These are phyloP conservation scores for Paraescarpia echinospica DNA, from an alignment of 1,140 invertebrate genomes.

Conservation along the genomic window DNA sequence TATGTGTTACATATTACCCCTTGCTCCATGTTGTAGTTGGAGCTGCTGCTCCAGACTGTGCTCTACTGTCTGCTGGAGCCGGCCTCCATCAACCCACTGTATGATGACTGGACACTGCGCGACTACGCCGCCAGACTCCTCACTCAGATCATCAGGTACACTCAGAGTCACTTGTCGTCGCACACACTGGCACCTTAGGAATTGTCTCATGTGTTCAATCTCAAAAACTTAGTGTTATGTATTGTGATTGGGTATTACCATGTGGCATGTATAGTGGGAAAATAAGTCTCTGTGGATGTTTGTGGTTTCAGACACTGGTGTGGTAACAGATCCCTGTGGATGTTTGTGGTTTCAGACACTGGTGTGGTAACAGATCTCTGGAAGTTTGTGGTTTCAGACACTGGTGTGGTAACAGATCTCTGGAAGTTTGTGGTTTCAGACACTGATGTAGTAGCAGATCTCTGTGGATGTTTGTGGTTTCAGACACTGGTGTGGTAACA, in stretches of 20 bases:
- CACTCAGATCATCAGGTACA: slow-evolving; percentile 32
- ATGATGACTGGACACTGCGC: slow-evolving; percentile 56
- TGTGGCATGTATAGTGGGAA: no score
- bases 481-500: slow-evolving; percentile 43
- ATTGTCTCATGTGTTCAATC: background rate
- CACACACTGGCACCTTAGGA: background rate
- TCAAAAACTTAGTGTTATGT: no score
- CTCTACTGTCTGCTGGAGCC: slow-evolving; percentile 55
- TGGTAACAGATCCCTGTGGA: background rate
- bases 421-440: background rate
- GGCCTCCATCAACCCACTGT: slow-evolving; percentile 47
- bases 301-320: background rate
- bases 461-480: background rate
- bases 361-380: background rate
- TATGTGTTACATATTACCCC: background rate
- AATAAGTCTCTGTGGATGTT: background rate
- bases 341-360: background rate
- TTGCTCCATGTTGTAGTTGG: slow-evolving; percentile 39
- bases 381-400: background rate
- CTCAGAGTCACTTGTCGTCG: background rate
- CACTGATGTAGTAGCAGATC: background rate
- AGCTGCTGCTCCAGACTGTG: slow-evolving; percentile 50
- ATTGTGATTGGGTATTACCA: no score
- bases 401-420: background rate
- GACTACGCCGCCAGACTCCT: slow-evolving; percentile 55